Evolutionary conservation across 2,113 vertebrate species (phyloP).

Genomic region (Echinops telfairi): DNA sequence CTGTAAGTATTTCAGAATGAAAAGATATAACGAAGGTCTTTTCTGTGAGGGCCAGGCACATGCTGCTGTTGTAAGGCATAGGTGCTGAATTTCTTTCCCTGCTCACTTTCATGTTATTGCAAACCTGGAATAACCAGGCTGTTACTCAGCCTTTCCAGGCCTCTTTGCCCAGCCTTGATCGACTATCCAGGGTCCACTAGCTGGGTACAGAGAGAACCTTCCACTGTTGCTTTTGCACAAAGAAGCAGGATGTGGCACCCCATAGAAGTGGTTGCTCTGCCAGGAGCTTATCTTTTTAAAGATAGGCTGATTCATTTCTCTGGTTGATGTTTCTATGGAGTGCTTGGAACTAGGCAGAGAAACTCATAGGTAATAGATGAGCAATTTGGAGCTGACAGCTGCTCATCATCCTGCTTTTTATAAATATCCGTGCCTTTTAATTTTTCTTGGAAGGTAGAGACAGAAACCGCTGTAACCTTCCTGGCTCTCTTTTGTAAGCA

Average conservation of each 20-base stretch:
- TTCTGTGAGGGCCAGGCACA: neutral
- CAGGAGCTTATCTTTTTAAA: conserved; percentile 58
- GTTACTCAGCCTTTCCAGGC: conserved; percentile 21
- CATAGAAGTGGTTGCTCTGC: conserved; percentile 31
- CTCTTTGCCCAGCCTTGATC: neutral
- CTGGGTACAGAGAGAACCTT: conserved; percentile 7
- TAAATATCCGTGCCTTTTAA: conserved; percentile 73
- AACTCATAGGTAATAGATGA: conserved; percentile 68
- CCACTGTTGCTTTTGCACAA: conserved; percentile 14
- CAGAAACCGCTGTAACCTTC: conserved; percentile 63
- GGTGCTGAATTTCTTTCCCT: neutral
- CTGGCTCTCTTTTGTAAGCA: conserved; percentile 55
- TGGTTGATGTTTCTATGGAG: conserved; percentile 63
- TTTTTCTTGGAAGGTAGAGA: conserved; percentile 74
- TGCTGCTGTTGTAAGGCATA: conserved; percentile 26
- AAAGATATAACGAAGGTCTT: neutral
- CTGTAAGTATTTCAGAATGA: conserved; percentile 59
- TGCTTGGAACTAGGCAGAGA: conserved; percentile 56
- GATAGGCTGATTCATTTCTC: conserved; percentile 73
- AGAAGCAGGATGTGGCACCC: conserved; percentile 10
- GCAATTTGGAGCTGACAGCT: conserved; percentile 77
- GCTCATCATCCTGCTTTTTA: conserved; percentile 76
- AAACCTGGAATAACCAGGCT: neutral
- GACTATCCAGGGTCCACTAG: neutral
- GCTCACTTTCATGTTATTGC: neutral